These are phyloP conservation scores for Eulacestoma nigropectus DNA, from an alignment of 2,113 vertebrate genomes.

Conservation along the genomic window DNA sequence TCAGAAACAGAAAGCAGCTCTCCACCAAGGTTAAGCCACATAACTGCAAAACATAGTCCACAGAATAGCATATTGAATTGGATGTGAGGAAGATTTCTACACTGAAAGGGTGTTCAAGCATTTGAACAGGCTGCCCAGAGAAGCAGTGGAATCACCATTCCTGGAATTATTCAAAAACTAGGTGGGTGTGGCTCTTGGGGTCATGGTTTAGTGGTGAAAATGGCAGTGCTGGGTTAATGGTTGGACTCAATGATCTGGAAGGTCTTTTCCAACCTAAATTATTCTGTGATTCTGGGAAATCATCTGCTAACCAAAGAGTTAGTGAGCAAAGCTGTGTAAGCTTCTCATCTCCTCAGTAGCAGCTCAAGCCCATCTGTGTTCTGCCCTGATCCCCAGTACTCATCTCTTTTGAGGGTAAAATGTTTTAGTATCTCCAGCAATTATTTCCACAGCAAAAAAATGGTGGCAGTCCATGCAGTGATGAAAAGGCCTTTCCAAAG, in stretches of 20 bases:
- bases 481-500: not conserved
- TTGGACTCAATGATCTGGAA: not conserved
- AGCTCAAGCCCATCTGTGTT: not conserved
- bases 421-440: not conserved
- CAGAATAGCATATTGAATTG: not conserved
- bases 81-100: not conserved
- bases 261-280: not conserved
- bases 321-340: not conserved
- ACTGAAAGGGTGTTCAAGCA: too few relatives aligned
- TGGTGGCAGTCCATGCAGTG: not conserved
- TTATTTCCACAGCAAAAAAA: not conserved
- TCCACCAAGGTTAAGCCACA: not conserved
- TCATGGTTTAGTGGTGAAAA: not conserved
- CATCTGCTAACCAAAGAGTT: not conserved
- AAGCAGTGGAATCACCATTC: not conserved
- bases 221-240: not conserved
- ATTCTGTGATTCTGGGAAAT: not conserved
- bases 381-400: not conserved
- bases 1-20: not conserved
- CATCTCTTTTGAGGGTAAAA: not conserved
- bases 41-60: not conserved
- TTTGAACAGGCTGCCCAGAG: not conserved
- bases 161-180: not conserved
- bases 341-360: not conserved
- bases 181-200: not conserved